Conservation (phyloP, 2,888 invertebrate species). For the Euspilapteryx auroguttella region DNA sequence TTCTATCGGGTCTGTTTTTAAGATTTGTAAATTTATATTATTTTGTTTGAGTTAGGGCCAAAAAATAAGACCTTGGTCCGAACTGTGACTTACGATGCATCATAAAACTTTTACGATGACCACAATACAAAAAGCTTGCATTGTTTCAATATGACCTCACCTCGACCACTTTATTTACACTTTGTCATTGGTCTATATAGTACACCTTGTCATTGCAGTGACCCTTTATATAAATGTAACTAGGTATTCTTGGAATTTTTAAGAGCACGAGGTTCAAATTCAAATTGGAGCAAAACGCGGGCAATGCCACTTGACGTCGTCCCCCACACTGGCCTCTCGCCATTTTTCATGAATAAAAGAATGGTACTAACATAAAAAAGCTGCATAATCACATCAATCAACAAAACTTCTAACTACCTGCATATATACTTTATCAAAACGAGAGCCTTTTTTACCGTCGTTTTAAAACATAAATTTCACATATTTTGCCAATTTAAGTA, state of each 20-base stretch:
- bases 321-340: conserved; percentile 1
- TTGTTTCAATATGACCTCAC: no score
- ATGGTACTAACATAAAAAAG: neutral
- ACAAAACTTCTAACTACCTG: no score
- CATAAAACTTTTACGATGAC: conserved; percentile 1
- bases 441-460: no score
- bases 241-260: no score
- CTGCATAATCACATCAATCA: conserved; percentile 1
- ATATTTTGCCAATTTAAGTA: no score
- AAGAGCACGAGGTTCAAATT: neutral
- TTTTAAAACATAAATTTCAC: no score
- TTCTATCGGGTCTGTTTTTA: no score
- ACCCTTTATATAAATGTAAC: neutral
- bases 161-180: no score
- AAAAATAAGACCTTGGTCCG: conserved; percentile 3
- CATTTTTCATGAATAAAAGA: conserved; percentile 7
- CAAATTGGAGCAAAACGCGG: neutral
- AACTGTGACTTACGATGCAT: conserved; percentile 1
- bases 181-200: neutral
- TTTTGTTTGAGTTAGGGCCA: no score
- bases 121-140: neutral
- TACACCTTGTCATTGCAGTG: neutral
- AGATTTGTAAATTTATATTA: no score
- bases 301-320: conserved; percentile 1
- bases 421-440: no score